Base-by-base conservation (phyloP, 2,797 vertebrate species). In the Hapalemur alaotrensis region DNA sequence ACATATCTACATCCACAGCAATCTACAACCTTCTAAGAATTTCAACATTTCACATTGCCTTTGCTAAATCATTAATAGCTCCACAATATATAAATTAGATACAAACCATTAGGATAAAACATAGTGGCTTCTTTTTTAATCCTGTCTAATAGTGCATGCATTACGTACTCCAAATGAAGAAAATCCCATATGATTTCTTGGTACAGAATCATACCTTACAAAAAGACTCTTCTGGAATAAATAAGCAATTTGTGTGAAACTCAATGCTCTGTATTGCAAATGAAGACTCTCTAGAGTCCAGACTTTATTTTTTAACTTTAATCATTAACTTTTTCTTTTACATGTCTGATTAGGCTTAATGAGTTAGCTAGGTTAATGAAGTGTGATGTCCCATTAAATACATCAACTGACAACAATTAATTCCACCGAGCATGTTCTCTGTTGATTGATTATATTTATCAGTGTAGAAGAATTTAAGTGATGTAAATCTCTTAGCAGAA, bases 391-490 rank as follows among this genome's bases (percentile, higher is more conserved):
- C 61, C 83, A 97, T 97, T 97, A 98, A 98, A 96, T 94, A 97
- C 70, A 91, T 92, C 75, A 96, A 95, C 97, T 96, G 63, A 83
- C 82, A 97, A 93, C 95, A 98, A 97, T 92, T 98, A 97, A 97
- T 97, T 97, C 69, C 90, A 92, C 70, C 52, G 92, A 92, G 84
- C 30, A 92, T 93, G 67, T 78, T 81, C 91, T 73, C 92, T 93
- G 69, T 76, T 95, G 90, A 98, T 93, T 91, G 90, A 95, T 97
- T 97, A 20, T 73, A 95, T 96, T 98, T 98, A 97, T 92, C 69
- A 92, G 65, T 78, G 93, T 72, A 72, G 69, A 25, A 76, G 50
- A 89, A 92, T 96, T 96, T 94, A 63, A 90, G 95, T 86, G 96
- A 97, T 30, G 2, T 84, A 83, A 95, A 65, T 83, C 79, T 96